These are phyloP conservation scores for Agonopterix arenella DNA, from an alignment of 2,888 invertebrate species.

Conservation along the genomic window DNA sequence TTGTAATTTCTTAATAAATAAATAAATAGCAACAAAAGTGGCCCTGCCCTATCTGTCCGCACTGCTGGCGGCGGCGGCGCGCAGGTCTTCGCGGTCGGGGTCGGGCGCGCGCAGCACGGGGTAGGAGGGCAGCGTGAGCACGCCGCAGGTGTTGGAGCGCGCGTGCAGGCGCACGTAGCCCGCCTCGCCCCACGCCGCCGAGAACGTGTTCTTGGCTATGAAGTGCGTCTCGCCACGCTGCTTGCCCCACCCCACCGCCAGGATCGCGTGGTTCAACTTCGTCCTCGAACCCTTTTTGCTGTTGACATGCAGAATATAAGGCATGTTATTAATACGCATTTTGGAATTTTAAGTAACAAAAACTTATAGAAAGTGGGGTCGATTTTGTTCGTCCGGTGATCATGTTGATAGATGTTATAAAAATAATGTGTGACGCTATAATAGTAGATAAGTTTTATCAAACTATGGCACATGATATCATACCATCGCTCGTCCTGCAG, in stretches of 20 bases:
- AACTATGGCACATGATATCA: neutral
- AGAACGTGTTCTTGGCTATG: conserved; percentile 61
- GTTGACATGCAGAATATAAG: conserved; percentile 8
- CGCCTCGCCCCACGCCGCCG: conserved; percentile 43
- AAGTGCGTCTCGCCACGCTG: conserved; percentile 42
- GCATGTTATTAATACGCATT: neutral
- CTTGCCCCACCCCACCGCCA: conserved; percentile 58
- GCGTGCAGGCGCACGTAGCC: conserved; percentile 51
- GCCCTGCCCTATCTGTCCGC: conserved; percentile 1
- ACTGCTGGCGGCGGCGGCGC: conserved; percentile 4
- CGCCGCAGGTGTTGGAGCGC: conserved; percentile 52
- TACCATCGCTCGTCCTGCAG: conserved; percentile 54
- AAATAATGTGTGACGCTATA: too few species aligned
- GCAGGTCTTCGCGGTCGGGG: conserved; percentile 26
- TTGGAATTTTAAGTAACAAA: too few species aligned
- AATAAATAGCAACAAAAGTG: neutral
- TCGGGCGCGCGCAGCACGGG: conserved; percentile 38
- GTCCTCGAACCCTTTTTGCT: conserved; percentile 30
- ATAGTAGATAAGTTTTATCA: neutral
- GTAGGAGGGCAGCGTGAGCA: conserved; percentile 46
- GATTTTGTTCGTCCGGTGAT: too few species aligned
- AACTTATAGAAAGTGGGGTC: too few species aligned
- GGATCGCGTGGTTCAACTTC: conserved; percentile 45
- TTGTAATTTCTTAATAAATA: too few species aligned
- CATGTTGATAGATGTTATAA: too few species aligned